phyloP scores from a whole-genome alignment of 1,140 invertebrate genomes.

The Papilio polyxenes region DNA sequence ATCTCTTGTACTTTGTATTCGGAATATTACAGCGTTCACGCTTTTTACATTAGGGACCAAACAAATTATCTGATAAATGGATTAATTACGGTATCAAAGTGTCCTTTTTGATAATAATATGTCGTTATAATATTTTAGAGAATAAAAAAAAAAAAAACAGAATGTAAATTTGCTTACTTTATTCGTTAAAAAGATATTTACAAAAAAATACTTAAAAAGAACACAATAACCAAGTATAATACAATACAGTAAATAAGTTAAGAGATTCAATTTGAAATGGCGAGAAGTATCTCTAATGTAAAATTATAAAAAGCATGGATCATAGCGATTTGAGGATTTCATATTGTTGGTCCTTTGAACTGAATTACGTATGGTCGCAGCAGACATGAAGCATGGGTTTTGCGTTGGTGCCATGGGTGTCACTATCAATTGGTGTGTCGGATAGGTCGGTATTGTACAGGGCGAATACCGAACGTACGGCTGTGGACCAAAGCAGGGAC shows the following conservation, averaged over 20 bases:
- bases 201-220: background rate
- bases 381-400: conserved; percentile 9
- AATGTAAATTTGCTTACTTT: background rate
- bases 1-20: background rate
- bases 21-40: background rate
- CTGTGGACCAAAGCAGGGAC: conserved; percentile 37
- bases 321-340: background rate
- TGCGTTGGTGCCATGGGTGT: background rate
- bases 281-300: background rate
- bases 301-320: conserved; percentile 32
- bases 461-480: conserved; percentile 21
- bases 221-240: background rate
- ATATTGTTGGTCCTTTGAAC: background rate
- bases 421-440: background rate
- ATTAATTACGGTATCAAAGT: background rate
- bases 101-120: background rate
- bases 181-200: background rate
- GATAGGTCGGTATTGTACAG: background rate
- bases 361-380: conserved; percentile 7
- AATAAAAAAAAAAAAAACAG: background rate
- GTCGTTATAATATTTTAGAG: background rate
- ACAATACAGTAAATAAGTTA: background rate
- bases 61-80: background rate
- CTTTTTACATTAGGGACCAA: background rate
- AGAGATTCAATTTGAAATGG: conserved; percentile 4